These are phyloP conservation scores for Sapayoa aenigma DNA, from an alignment of 2,113 vertebrate species.

Conservation along the genomic window DNA sequence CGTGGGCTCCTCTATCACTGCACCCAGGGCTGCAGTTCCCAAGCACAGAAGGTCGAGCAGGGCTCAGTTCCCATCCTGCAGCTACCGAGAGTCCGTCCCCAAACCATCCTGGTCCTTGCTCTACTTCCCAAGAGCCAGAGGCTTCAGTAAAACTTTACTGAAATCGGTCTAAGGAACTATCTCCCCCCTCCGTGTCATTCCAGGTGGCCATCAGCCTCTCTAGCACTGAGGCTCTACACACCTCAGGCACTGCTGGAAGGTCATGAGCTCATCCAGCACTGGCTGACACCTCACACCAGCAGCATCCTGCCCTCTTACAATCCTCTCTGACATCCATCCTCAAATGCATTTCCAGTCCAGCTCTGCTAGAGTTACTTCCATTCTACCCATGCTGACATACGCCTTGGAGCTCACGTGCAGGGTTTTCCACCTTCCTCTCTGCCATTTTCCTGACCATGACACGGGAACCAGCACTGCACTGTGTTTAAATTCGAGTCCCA, in stretches of 20 bases:
- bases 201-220: background rate
- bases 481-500: background rate
- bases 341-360: rapidly evolving
- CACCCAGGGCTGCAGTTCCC: background rate
- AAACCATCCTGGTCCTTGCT: rapidly evolving
- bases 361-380: background rate
- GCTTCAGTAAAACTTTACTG: background rate
- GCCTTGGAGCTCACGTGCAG: background rate
- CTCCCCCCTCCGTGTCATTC: rapidly evolving
- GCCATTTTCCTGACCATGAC: background rate
- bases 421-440: background rate
- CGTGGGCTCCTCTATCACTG: background rate
- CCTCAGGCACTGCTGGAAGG: background rate
- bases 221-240: rapidly evolving
- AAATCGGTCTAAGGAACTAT: background rate
- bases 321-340: background rate
- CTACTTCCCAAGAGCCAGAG: rapidly evolving
- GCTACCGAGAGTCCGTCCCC: rapidly evolving
- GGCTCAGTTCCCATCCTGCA: background rate
- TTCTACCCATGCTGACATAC: background rate
- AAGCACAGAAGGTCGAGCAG: background rate
- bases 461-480: background rate
- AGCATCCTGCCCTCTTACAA: background rate
- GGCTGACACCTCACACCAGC: background rate
- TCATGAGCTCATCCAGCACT: rapidly evolving